phyloP scores from a whole-genome alignment of 2,888 invertebrate species.

The Tenthredo mesomela region DNA sequence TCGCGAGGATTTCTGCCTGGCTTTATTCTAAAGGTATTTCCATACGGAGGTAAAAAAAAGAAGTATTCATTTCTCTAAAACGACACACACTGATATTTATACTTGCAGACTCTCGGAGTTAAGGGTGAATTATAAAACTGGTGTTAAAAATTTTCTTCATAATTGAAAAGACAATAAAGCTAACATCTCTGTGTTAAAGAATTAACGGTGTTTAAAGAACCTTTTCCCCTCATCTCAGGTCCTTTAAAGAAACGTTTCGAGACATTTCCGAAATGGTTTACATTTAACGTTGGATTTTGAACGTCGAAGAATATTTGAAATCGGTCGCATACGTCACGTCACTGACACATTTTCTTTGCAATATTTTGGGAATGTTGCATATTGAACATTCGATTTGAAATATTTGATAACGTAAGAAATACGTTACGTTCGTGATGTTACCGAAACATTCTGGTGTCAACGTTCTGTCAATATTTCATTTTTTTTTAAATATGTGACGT shows the following conservation, averaged over 20 bases:
- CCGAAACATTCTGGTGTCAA: too few relatives aligned
- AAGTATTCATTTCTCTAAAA: background rate
- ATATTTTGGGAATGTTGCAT: too few relatives aligned
- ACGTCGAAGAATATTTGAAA: too few relatives aligned
- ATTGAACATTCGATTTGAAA: too few relatives aligned
- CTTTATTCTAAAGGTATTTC: background rate
- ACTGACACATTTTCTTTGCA: too few relatives aligned
- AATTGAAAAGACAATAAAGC: background rate
- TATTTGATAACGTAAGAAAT: too few relatives aligned
- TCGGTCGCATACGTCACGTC: too few relatives aligned
- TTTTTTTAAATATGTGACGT: too few relatives aligned
- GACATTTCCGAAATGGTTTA: too few relatives aligned
- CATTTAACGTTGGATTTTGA: too few relatives aligned
- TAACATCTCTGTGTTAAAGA: background rate
- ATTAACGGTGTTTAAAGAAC: background rate
- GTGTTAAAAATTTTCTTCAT: background rate
- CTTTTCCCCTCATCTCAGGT: background rate
- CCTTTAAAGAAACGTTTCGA: background rate
- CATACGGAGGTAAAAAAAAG: background rate
- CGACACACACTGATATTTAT: background rate
- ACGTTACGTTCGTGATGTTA: too few relatives aligned
- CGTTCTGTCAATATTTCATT: too few relatives aligned
- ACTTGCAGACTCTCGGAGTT: background rate
- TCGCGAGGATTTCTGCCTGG: background rate
- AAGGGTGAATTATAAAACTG: background rate